Conservation (phyloP, 1,140 invertebrate genomes). For the Medauroidea extradentata region DNA sequence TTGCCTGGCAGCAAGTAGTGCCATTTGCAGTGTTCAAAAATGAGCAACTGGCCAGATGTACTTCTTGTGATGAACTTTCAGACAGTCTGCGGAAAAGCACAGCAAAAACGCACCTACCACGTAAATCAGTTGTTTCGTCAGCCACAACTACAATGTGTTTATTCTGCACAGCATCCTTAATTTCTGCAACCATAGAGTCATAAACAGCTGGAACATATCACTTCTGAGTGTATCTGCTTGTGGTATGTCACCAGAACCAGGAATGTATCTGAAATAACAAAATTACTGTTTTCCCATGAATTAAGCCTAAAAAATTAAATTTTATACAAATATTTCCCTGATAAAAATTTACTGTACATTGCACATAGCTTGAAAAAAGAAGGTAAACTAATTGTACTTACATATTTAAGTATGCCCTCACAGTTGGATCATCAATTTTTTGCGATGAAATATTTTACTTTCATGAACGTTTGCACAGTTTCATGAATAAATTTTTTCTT, state of each 20-base stretch:
- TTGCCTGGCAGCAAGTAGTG: background rate
- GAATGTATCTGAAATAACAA: slow-evolving; percentile 4
- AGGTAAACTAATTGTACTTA: too few species aligned
- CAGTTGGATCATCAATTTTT: too few species aligned
- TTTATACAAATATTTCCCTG: too few species aligned
- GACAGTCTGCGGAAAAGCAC: too few species aligned
- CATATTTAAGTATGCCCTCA: too few species aligned
- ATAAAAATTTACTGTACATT: too few species aligned
- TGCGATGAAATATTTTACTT: too few species aligned
- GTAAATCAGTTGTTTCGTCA: background rate
- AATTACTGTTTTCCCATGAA: too few species aligned
- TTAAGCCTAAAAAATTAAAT: too few species aligned
- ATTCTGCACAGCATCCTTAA: background rate
- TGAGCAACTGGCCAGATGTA: background rate
- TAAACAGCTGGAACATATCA: background rate
- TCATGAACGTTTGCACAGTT: too few species aligned
- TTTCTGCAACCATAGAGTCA: background rate
- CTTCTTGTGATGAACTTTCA: background rate
- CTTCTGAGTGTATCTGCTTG: background rate
- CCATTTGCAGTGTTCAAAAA: background rate
- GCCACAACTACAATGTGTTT: background rate
- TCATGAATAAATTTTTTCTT: too few species aligned
- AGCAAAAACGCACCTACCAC: background rate
- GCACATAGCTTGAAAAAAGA: too few species aligned
- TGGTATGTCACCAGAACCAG: background rate